These are phyloP conservation scores for Hypothenemus hampei DNA, from an alignment of 1,140 invertebrate genomes.

Conservation along the genomic window DNA sequence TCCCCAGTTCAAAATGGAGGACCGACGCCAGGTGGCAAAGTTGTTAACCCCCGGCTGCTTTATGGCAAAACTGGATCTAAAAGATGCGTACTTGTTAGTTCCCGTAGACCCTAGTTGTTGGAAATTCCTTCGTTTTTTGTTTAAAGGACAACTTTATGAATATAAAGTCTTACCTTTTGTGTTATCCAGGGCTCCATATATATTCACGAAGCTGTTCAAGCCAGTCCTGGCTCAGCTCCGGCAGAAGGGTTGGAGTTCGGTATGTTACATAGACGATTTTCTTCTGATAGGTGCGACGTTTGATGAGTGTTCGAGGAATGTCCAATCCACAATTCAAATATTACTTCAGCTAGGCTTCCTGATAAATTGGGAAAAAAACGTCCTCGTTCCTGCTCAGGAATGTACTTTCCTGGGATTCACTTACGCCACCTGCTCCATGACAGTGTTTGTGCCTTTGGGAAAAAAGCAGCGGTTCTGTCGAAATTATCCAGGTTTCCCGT, in stretches of 20 bases:
- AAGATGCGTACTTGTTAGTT: conserved; percentile 3
- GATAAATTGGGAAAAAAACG: neutral
- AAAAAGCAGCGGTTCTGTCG: conserved; percentile 5
- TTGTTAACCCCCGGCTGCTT: conserved; percentile 19
- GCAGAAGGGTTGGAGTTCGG: neutral
- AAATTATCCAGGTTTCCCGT: neutral
- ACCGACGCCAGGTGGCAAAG: conserved; percentile 2
- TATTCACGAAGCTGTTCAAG: conserved; percentile 15
- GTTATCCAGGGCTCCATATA: conserved; percentile 4
- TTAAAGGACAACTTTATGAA: conserved; percentile 1
- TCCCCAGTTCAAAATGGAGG: neutral
- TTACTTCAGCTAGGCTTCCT: neutral
- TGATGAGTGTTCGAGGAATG: neutral
- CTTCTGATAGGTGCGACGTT: neutral
- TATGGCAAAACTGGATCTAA: neutral
- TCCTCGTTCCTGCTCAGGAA: neutral
- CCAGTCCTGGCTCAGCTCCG: conserved; percentile 4
- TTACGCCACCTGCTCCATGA: neutral
- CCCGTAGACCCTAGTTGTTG: neutral
- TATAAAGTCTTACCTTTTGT: conserved; percentile 17
- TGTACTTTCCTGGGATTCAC: neutral
- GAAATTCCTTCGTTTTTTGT: conserved; percentile 1
- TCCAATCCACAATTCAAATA: neutral
- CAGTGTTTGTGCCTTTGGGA: conserved; percentile 6
- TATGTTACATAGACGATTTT: conserved; percentile 1